Base-by-base conservation (phyloP, 2,888 invertebrate genomes). In the Lypha dubia region DNA sequence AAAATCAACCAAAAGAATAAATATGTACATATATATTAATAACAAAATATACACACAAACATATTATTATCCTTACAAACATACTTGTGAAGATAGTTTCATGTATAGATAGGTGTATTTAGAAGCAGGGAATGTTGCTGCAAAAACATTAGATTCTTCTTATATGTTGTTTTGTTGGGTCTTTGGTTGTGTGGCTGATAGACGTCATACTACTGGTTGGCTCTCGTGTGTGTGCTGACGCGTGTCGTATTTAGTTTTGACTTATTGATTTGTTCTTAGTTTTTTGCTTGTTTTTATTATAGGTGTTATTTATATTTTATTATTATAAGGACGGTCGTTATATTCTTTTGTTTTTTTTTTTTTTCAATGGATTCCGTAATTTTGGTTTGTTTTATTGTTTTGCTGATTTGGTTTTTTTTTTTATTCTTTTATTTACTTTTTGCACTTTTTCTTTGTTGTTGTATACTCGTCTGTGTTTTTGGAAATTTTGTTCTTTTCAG, bases 291-390 rank as follows among this genome's bases (percentile, higher is more conserved):
- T 46, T n/a, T 44, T 60, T 60, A 15, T 56, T 74, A 17, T 28
- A 49, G 32, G 15, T 56, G 22, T 41, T 56, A 32, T 41, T 67
- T 49, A 6, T 74, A 60, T 65, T 62, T 71, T 51, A 41, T 22
- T 68, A 63, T 79, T 73, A 51, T 58, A 79, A 65, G 83, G 83
- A 83, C 83, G 83, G 83, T 83, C 56, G 75, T 75, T 74, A 58
- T 70, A 68, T 68, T 60, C 20, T 46, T 53, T 58, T 41, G 35
- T 17, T 41, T 73, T 7, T 58, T 32, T 15, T 15, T 53, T 68
- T 20, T 63, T 77, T 44, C 67, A 22, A 38, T 65, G 20, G 24
- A 35, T 22, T 51, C 49, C 56, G 17, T 60, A 58, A 58, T 28
- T 58, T 22, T 56, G 13, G 0, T 74, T 60, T 58, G 6, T 28